A percentile compares a stretch with the other conserved stretches of the same genome.
These are phyloP conservation scores for Pterostichus madidus DNA, from an alignment of 2,888 invertebrate genomes.

Conservation along the genomic window DNA sequence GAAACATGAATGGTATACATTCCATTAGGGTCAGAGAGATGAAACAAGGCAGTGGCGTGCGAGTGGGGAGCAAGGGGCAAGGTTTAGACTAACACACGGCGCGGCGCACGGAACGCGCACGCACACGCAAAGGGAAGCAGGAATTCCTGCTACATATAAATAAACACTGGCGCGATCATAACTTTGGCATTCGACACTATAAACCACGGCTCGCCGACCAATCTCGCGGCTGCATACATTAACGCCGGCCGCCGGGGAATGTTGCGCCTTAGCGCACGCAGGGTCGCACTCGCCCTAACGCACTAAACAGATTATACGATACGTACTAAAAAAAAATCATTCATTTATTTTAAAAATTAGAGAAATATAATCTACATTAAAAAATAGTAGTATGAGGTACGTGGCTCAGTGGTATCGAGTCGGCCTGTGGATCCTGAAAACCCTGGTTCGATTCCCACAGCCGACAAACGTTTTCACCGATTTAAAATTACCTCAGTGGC, in stretches of 20 bases:
- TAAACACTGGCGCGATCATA: slow-evolving; percentile 62
- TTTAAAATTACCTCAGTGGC: too few species aligned
- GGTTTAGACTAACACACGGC: slow-evolving; percentile 28
- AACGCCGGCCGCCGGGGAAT: slow-evolving; percentile 55
- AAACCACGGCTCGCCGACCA: slow-evolving; percentile 70
- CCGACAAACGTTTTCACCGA: too few species aligned
- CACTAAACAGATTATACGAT: too few species aligned
- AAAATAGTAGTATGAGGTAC: too few species aligned
- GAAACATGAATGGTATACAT: not conserved
- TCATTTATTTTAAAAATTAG: too few species aligned
- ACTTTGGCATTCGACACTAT: slow-evolving; percentile 73
- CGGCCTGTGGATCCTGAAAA: too few species aligned
- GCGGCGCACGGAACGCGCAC: not conserved
- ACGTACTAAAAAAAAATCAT: too few species aligned
- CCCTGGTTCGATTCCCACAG: too few species aligned
- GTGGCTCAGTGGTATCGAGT: too few species aligned
- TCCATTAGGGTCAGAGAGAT: slow-evolving; percentile 1
- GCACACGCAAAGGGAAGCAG: slow-evolving; percentile 44
- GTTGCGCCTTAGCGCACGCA: slow-evolving; percentile 46
- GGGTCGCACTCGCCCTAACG: slow-evolving; percentile 16
- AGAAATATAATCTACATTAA: too few species aligned
- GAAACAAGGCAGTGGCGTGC: too few species aligned
- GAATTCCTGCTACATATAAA: slow-evolving; percentile 65
- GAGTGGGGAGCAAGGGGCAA: not conserved
- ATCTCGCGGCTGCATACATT: slow-evolving; percentile 59